Evolutionary conservation across 2,888 invertebrate species (phyloP).

Genomic region (Cyclophora albipunctata): DNA sequence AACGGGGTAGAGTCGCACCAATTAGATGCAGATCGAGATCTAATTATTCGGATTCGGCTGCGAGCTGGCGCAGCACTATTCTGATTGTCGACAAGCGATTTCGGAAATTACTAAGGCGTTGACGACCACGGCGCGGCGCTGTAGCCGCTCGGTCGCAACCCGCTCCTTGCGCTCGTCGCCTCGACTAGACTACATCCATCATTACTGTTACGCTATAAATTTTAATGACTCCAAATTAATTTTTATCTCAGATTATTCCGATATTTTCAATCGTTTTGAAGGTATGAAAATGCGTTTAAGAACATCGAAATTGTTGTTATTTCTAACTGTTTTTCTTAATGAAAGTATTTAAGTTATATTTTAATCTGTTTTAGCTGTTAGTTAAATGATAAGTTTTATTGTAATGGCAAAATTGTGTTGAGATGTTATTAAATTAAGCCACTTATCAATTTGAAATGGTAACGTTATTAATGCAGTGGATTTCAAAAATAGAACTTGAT

Average conservation of each 20-base stretch:
- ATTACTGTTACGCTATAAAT: conserved; percentile 41
- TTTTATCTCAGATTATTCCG: conserved; percentile 11
- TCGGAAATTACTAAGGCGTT: conserved; percentile 73
- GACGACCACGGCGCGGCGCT: conserved; percentile 33
- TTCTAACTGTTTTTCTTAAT: conserved; percentile 13
- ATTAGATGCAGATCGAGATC: conserved; percentile 66
- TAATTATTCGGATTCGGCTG: conserved; percentile 64
- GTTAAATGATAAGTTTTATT: no score
- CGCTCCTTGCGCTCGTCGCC: conserved; percentile 43
- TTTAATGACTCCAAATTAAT: conserved; percentile 26
- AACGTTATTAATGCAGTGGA: no score
- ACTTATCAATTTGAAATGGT: no score
- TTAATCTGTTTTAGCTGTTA: no score
- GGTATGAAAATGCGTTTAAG: conserved; percentile 11
- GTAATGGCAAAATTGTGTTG: no score
- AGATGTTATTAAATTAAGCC: no score
- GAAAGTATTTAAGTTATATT: background rate
- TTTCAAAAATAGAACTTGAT: no score
- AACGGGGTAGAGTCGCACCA: conserved; percentile 38
- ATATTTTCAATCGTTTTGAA: conserved; percentile 11
- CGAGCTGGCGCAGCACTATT: conserved; percentile 55
- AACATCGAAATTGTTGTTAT: conserved; percentile 7
- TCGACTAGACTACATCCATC: conserved; percentile 42
- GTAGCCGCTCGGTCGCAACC: conserved; percentile 17
- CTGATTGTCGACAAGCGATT: conserved; percentile 71